A percentile compares a stretch with the other conserved stretches of the same genome.
Conservation (phyloP, 92 coral and sea anemone genomes). For the Paramuricea clavata region DNA sequence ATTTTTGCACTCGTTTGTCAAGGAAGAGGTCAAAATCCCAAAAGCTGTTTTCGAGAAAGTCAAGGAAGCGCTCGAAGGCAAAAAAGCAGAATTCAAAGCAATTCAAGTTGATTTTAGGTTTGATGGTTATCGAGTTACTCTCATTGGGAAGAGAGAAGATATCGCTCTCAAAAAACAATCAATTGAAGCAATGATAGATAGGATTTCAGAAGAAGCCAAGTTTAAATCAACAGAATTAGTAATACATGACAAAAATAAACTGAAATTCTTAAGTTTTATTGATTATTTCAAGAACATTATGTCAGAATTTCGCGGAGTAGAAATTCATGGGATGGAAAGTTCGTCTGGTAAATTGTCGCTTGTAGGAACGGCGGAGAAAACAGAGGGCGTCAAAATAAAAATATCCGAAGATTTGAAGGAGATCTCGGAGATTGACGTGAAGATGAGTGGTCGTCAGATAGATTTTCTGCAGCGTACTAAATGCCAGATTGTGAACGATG, state of each 20-base stretch:
- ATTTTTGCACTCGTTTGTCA: conserved; percentile 18
- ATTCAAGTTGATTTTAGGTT: neutral
- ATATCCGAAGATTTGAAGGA: neutral
- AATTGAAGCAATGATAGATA: neutral
- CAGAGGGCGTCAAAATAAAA: neutral
- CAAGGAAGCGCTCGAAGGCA: neutral
- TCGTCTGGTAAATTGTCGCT: conserved; percentile 12
- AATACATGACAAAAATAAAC: conserved; percentile 17
- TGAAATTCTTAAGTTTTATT: conserved; percentile 17
- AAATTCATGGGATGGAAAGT: conserved; percentile 1
- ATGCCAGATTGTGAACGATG: conserved; percentile 16
- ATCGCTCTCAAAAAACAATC: neutral
- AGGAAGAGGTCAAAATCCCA: neutral
- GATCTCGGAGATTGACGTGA: neutral
- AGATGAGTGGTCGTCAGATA: conserved; percentile 11
- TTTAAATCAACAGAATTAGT: neutral
- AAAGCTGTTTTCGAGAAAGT: conserved; percentile 7
- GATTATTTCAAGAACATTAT: neutral
- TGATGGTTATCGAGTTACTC: neutral
- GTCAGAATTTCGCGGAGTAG: neutral
- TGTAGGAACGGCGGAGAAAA: neutral
- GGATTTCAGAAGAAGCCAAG: neutral
- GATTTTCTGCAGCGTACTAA: conserved; percentile 18
- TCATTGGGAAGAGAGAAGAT: conserved; percentile 11
- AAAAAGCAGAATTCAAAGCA: neutral